Evolutionary conservation across 2,113 vertebrate species (phyloP).

Genomic region (Xerus inauris): DNA sequence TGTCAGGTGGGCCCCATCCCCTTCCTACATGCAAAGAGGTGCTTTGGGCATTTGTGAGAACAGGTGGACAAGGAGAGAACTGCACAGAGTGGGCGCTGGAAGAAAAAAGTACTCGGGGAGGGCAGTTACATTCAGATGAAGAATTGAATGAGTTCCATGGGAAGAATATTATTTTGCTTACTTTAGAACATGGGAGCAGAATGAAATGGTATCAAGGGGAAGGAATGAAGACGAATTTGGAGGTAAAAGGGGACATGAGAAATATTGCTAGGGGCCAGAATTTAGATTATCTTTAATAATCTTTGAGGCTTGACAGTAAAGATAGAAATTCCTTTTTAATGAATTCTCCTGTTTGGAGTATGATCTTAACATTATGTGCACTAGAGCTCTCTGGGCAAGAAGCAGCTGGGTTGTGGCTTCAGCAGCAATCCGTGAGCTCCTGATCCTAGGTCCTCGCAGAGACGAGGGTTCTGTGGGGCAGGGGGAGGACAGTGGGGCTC

Average conservation of each 20-base stretch:
- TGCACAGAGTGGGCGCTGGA: background rate
- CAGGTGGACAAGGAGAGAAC: background rate
- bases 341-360: background rate
- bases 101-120: background rate
- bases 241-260: background rate
- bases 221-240: background rate
- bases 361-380: background rate
- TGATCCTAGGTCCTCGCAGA: background rate
- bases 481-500: background rate
- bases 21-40: background rate
- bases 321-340: background rate
- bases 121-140: accelerated
- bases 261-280: too few species aligned
- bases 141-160: accelerated
- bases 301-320: background rate
- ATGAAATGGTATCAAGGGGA: background rate
- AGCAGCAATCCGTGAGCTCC: accelerated
- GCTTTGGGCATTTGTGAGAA: background rate
- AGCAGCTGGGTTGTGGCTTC: background rate
- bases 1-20: background rate
- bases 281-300: background rate
- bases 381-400: background rate
- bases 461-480: accelerated
- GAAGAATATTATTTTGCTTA: accelerated
- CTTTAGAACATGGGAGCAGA: background rate